phyloP scores from a whole-genome alignment of 2,888 invertebrate genomes.

The Chirona hameri region DNA sequence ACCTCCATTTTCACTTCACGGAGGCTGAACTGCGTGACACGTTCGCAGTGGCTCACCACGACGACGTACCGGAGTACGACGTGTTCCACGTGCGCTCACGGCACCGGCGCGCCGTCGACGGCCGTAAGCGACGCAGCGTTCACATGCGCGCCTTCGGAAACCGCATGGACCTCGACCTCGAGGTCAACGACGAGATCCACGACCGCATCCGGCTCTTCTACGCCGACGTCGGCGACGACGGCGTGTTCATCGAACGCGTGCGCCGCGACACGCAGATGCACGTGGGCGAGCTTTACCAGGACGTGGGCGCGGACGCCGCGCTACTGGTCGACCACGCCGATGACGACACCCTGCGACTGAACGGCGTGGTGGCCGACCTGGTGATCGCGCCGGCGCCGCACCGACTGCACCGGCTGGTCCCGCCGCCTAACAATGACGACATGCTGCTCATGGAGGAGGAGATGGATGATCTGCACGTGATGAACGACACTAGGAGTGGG shows the following conservation, averaged over 20 bases:
- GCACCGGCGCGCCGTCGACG: not conserved
- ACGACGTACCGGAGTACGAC: constrained; percentile 27
- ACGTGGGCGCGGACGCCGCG: not conserved
- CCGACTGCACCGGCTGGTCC: not conserved
- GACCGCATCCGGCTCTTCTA: not conserved
- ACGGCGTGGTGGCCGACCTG: not conserved
- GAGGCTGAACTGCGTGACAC: not conserved
- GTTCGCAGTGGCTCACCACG: not conserved
- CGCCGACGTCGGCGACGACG: not conserved
- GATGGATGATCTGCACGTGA: not conserved
- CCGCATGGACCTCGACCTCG: not conserved
- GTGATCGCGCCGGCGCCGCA: not conserved
- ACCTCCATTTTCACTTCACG: not conserved
- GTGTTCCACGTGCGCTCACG: not conserved
- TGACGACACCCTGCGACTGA: not conserved
- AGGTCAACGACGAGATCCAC: not conserved
- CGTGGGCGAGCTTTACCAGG: constrained; percentile 12
- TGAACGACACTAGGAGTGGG: not conserved
- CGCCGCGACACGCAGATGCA: too few relatives aligned
- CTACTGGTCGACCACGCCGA: not conserved
- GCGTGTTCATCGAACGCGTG: not conserved
- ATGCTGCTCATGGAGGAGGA: not conserved
- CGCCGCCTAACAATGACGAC: not conserved
- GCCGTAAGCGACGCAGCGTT: not conserved
- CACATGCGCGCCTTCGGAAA: not conserved